These are phyloP conservation scores for Ellobius talpinus DNA, from an alignment of 2,113 vertebrate species.

Conservation along the genomic window DNA sequence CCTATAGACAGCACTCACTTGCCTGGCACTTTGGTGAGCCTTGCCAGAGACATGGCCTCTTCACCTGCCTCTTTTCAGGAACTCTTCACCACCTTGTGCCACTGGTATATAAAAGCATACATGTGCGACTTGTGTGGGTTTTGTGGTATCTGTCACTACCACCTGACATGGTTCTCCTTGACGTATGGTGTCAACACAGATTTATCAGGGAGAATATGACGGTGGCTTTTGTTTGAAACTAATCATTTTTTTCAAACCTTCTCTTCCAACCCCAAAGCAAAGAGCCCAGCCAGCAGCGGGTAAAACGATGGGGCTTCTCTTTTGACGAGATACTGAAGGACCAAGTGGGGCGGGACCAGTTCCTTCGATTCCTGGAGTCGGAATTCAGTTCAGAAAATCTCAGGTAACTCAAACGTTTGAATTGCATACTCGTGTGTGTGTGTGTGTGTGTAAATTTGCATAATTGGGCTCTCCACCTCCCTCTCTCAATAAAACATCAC, in stretches of 20 bases:
- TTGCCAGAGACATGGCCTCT: not conserved
- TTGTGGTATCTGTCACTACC: not conserved
- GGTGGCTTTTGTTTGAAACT: not conserved
- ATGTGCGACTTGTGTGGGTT: not conserved
- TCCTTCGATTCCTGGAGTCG: slow-evolving; percentile 97
- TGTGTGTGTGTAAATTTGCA: not conserved
- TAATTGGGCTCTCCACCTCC: not conserved
- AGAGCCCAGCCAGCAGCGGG: slow-evolving; percentile 95
- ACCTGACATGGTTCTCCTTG: not conserved
- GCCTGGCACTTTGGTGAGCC: accelerated
- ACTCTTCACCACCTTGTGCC: not conserved
- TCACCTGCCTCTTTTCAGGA: not conserved
- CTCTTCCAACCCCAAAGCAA: slow-evolving; percentile 87
- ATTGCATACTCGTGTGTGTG: not conserved
- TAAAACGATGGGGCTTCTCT: slow-evolving; percentile 97
- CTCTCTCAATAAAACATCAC: not conserved
- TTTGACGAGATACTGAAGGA: slow-evolving; percentile 96
- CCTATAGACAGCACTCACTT: not conserved
- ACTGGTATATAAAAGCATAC: not conserved
- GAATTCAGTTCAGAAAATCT: slow-evolving; percentile 99
- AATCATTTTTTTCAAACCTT: slow-evolving; percentile 43
- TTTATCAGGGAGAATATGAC: not conserved
- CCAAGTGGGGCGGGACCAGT: slow-evolving; percentile 94
- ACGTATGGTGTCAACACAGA: not conserved
- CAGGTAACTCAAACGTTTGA: slow-evolving; percentile 87